Evolutionary conservation across 2,113 vertebrate species (phyloP).

Genomic region (Gadus chalcogrammus): DNA sequence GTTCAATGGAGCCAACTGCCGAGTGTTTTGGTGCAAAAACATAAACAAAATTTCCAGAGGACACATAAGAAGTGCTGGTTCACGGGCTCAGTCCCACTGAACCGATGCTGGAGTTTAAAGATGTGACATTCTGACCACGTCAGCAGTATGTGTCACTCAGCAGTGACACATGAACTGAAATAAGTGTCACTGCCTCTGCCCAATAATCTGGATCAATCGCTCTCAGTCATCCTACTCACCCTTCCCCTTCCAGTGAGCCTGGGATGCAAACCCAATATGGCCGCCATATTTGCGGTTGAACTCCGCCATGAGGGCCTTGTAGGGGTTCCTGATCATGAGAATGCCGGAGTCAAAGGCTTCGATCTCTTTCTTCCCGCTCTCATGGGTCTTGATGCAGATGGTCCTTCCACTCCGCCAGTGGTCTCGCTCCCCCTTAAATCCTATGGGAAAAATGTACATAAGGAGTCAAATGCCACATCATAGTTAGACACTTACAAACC

Average conservation of each 20-base stretch:
- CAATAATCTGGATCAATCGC: not conserved
- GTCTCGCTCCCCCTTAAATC: conserved; percentile 95
- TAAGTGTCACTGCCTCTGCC: not conserved
- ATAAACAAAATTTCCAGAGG: too few species aligned
- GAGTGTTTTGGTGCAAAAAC: too few species aligned
- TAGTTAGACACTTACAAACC: not conserved
- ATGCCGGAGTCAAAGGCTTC: conserved; percentile 88
- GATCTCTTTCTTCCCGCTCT: conserved; percentile 94
- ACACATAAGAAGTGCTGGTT: too few species aligned
- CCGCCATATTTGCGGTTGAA: conserved; percentile 97
- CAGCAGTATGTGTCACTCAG: too few species aligned
- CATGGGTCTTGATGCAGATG: conserved; percentile 94
- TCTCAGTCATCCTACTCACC: conserved; percentile 67
- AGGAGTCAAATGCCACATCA: not conserved
- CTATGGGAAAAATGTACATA: conserved; percentile 56
- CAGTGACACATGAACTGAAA: not conserved
- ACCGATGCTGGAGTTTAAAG: too few species aligned
- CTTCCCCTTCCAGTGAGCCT: conserved; percentile 95
- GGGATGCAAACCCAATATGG: conserved; percentile 92
- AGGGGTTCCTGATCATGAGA: conserved; percentile 93
- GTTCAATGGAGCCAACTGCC: too few species aligned
- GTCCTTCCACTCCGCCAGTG: conserved; percentile 94
- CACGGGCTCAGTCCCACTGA: too few species aligned
- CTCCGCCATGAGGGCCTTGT: conserved; percentile 96
- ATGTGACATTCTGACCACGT: too few species aligned